Base-by-base conservation (phyloP, 2,888 invertebrate genomes). In the Ichneumon xanthorius region DNA sequence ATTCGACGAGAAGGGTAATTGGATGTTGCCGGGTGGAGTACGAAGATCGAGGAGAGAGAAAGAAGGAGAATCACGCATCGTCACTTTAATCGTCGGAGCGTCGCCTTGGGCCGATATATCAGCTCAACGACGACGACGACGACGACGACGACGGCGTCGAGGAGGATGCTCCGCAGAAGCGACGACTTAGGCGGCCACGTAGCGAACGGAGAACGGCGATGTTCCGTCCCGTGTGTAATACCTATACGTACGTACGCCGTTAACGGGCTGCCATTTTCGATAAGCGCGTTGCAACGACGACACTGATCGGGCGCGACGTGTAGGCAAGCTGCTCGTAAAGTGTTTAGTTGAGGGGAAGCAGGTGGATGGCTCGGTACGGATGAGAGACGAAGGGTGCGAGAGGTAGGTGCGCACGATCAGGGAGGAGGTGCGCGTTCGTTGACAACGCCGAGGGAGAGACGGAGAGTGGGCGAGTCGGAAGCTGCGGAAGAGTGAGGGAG, bases 281-380 rank as follows among this genome's bases (percentile, higher is more conserved):
- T 94, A 93, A 93, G 93, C 91, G 89, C 88, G 90, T 89, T 90
- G 90, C 91, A 89, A 89, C 90, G 91, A 90, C 91, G 93, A 93
- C 92, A 91, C 92, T 93, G 92, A 94, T 93, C 92, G 91, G 88
- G 86, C 88, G 88, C 92, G 94, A 93, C 93, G 92, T 91, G 89
- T 91, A 92, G 92, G 92, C 93, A 93, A 92, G 92, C 93, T 92
- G 92, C 93, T 93, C 93, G 92, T 93, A 94, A 93, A 94, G 93
- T 92, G 93, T 94, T 94, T 93, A 93, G 94, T 90, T 89, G 92
- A 92, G 92, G 92, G 93, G 92, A 91, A 91, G 88, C 89, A 89
- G 91, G 91, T 90, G 90, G 92, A 92, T 89, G 80, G 78, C 78
- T 86, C 82, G 82, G 83, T 76, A 50, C 83, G 77, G 76, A 85